A percentile compares a stretch with the other conserved stretches of the same genome.
These are phyloP conservation scores for Dioctria linearis DNA, from an alignment of 2,888 invertebrate genomes.

Conservation along the genomic window DNA sequence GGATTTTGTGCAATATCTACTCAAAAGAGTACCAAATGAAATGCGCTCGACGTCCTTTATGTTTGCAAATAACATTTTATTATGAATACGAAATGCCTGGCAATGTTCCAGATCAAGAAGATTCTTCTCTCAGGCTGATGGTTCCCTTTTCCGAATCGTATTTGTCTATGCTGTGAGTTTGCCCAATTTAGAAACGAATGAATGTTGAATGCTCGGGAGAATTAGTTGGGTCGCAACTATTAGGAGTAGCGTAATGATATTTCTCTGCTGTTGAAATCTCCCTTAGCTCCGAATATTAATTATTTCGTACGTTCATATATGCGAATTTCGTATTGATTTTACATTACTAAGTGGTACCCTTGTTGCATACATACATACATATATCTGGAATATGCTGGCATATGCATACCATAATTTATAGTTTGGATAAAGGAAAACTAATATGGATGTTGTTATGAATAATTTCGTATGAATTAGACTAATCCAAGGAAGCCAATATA, in stretches of 20 bases:
- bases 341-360: not conserved
- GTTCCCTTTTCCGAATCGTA: slow-evolving; percentile 4
- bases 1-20: slow-evolving; percentile 59
- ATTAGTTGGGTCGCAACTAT: slow-evolving; percentile 5
- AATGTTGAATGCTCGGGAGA: slow-evolving; percentile 22
- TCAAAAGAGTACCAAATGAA: slow-evolving; percentile 51
- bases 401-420: too few relatives aligned
- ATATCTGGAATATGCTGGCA: too few relatives aligned
- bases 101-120: slow-evolving; percentile 54
- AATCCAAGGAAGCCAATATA: too few relatives aligned
- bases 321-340: slow-evolving; percentile 27
- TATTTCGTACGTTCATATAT: slow-evolving; percentile 22
- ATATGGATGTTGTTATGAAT: too few relatives aligned
- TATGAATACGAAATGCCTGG: slow-evolving; percentile 57
- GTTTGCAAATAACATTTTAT: slow-evolving; percentile 57
- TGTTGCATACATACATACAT: too few relatives aligned
- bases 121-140: not conserved
- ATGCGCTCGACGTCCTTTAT: slow-evolving; percentile 51
- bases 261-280: not conserved
- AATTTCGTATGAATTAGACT: too few relatives aligned
- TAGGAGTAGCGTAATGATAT: slow-evolving; percentile 19
- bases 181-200: slow-evolving; percentile 23
- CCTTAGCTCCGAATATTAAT: slow-evolving; percentile 26
- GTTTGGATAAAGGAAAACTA: too few relatives aligned
- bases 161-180: slow-evolving; percentile 1